Percentiles rank a stretch among this genome's conserved stretches.
These are phyloP conservation scores for Acanthosepion pharaonis DNA, from an alignment of 2,888 invertebrate species.

Conservation along the genomic window DNA sequence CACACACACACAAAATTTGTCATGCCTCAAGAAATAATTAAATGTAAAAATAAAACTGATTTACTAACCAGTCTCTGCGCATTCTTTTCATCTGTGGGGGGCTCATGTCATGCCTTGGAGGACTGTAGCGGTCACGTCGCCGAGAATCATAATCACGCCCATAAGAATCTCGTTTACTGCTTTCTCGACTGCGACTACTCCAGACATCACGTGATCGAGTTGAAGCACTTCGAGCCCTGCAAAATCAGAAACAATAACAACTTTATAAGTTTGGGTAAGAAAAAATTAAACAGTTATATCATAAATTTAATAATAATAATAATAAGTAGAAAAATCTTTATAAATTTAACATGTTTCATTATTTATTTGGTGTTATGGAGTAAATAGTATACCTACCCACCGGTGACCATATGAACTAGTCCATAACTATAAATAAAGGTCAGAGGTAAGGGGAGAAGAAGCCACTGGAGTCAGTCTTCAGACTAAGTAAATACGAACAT, in stretches of 20 bases:
- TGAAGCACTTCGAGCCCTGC: constrained; percentile 41
- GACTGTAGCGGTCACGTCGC: constrained; percentile 70
- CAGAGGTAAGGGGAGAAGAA: too few relatives aligned
- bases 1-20: background rate
- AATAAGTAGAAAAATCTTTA: too few relatives aligned
- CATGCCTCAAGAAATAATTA: background rate
- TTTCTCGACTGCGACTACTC: constrained; percentile 64
- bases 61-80: constrained; percentile 72
- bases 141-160: constrained; percentile 68
- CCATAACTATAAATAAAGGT: too few relatives aligned
- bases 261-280: too few relatives aligned
- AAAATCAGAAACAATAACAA: background rate
- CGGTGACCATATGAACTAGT: too few relatives aligned
- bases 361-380: too few relatives aligned
- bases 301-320: background rate
- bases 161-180: constrained; percentile 65
- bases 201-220: constrained; percentile 57
- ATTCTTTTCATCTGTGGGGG: constrained; percentile 74
- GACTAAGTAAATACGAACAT: too few relatives aligned
- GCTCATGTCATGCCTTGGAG: constrained; percentile 69
- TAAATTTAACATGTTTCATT: too few relatives aligned
- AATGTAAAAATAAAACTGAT: background rate
- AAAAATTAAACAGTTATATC: background rate
- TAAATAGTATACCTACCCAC: too few relatives aligned
- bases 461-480: too few relatives aligned